Base-by-base conservation (phyloP, 1,140 invertebrate genomes). In the Zaprionus davidi region DNA sequence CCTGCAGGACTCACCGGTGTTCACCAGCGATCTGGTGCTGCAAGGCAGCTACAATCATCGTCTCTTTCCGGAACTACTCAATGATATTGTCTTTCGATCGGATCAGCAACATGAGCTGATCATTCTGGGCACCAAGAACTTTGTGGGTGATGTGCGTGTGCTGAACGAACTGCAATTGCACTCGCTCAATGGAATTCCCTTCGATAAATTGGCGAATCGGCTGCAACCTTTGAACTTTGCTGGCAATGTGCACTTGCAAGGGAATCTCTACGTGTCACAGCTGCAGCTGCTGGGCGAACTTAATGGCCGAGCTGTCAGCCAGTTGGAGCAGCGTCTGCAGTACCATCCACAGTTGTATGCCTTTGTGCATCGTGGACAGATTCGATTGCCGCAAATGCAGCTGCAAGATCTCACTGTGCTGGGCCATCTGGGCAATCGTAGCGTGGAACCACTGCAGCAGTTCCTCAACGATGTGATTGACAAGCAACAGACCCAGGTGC, bases 71-170 rank as follows among this genome's bases (percentile, higher is more conserved):
- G 80, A 82, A 9, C 46, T 92, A 7, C 57, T 92, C 0, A 66
- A 79, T 3, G 87, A 92, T 63, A 84, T 92, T 12, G 83, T 91
- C 1, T 66, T 82, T 46, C 75, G 85, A 1, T 34, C 38, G 5
- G 51, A 62, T 9, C 49, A 38, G 24, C 13, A 41, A 0, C 36
- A 72, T 2, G 73, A 83, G 34, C 20, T 76, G 13, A 17, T 70
- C 3, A 91, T 92, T 38, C 53, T 71, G 49, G 88, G 80, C 6
- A 65, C 91, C 44, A 92, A 92, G 38, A 80, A 76, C 56, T 92
- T 92, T 44, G 13, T 26, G n/a, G 57, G 74, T 3, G 58, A 60
- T 9, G 44, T 91, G 0, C 24, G 41, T 7, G 74, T 81, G 0
- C n/a, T 53, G 2, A 59, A 60, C 1, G 44, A 64, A 1, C 76